phyloP scores from a whole-genome alignment of 1,140 invertebrate species.

The Popillia japonica region DNA sequence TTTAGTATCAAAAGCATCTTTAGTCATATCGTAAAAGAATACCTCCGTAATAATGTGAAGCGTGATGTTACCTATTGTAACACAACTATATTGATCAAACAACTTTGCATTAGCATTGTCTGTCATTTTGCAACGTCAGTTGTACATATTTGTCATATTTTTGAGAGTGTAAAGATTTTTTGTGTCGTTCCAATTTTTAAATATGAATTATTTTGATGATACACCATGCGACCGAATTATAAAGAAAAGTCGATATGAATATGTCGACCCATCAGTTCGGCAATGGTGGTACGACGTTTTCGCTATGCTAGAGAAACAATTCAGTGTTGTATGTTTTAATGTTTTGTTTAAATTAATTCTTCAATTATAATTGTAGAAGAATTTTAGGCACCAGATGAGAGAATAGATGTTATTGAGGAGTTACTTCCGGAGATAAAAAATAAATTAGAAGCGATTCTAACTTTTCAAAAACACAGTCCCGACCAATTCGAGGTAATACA shows the following conservation, averaged over 20 bases:
- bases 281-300: constrained; percentile 14
- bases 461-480: not conserved
- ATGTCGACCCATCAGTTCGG: not conserved
- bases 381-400: constrained; percentile 3
- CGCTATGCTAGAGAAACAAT: constrained; percentile 5
- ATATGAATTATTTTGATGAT: not conserved
- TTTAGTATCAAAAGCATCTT: no score
- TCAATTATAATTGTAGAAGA: not conserved
- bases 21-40: no score
- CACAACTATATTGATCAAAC: no score
- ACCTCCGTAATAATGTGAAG: no score
- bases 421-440: not conserved
- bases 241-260: constrained; percentile 4
- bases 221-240: not conserved
- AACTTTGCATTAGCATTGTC: no score
- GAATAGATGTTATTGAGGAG: not conserved
- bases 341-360: not conserved
- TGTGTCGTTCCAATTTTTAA: not conserved
- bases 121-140: no score
- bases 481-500: not conserved
- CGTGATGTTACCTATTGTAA: no score
- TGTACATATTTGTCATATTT: no score
- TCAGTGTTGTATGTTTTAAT: not conserved
- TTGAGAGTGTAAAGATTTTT: no score
- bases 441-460: not conserved